These are phyloP conservation scores for Vicugna pacos DNA, from an alignment of 2,113 vertebrate species.

Conservation along the genomic window DNA sequence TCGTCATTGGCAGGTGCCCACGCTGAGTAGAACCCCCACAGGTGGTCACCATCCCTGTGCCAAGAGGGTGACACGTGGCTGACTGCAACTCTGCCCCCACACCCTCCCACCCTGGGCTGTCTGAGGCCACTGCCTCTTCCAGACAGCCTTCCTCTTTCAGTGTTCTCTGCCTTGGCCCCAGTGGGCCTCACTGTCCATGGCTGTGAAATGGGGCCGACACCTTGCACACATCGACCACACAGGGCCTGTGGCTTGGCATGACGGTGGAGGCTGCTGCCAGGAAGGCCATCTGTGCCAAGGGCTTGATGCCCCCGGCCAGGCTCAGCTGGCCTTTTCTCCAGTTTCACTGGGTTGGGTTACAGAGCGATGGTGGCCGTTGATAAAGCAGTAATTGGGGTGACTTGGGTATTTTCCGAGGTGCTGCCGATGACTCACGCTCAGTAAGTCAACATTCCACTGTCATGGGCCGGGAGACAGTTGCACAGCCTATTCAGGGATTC, in stretches of 20 bases:
- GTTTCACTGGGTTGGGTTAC: conserved; percentile 71
- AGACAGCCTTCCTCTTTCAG: neutral
- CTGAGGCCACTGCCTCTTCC: neutral
- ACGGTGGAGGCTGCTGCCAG: neutral
- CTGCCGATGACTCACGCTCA: conserved; percentile 25
- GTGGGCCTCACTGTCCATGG: neutral
- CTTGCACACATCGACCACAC: conserved; percentile 54
- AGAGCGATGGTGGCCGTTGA: conserved; percentile 51
- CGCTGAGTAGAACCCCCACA: fast-evolving
- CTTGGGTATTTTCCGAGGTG: conserved; percentile 64
- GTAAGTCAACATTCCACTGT: conserved; percentile 31
- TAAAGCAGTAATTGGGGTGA: conserved; percentile 64
- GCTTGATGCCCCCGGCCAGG: conserved; percentile 7
- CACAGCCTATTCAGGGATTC: neutral
- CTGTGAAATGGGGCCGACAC: conserved; percentile 18
- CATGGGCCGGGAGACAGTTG: neutral
- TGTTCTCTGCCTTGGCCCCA: neutral
- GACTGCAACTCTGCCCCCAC: fast-evolving
- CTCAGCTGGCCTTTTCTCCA: conserved; percentile 62
- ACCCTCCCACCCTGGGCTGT: fast-evolving
- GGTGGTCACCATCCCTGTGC: fast-evolving
- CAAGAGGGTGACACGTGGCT: fast-evolving
- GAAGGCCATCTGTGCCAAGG: neutral
- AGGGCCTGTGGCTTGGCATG: conserved; percentile 61
- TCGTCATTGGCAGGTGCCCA: fast-evolving